A percentile compares a stretch with the other conserved stretches of the same genome.
phyloP scores from a whole-genome alignment of 2,797 vertebrate genomes.

The Pangasius mekongensis region DNA sequence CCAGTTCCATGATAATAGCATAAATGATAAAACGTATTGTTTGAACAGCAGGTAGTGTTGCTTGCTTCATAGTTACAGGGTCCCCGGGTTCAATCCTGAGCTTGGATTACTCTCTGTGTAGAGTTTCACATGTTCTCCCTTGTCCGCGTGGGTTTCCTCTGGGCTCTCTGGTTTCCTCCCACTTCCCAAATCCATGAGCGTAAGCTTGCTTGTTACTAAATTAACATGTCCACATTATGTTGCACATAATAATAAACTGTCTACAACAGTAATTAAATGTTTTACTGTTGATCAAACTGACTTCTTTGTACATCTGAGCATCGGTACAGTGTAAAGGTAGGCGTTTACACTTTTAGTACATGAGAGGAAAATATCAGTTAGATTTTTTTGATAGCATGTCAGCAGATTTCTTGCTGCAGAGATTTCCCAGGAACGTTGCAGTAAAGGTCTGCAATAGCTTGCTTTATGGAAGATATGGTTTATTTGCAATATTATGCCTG shows the following conservation, averaged over 20 bases:
- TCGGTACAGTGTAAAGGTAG: neutral
- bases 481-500: neutral
- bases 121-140: neutral
- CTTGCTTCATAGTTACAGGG: neutral
- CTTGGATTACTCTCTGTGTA: neutral
- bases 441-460: neutral
- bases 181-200: neutral
- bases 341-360: neutral
- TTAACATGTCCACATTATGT: neutral
- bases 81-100: neutral
- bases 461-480: neutral
- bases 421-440: neutral
- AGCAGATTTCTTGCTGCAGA: neutral
- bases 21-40: neutral
- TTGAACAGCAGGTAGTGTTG: neutral
- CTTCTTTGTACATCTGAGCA: neutral
- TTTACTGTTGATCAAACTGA: neutral
- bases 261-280: neutral
- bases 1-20: neutral
- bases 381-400: neutral
- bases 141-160: neutral
- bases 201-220: neutral
- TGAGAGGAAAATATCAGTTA: neutral
- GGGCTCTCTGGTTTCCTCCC: neutral
- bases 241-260: neutral